A percentile compares a stretch with the other conserved stretches of the same genome.
phyloP scores from a whole-genome alignment of 2,113 vertebrate genomes.

The Reinhardtius hippoglossoides region DNA sequence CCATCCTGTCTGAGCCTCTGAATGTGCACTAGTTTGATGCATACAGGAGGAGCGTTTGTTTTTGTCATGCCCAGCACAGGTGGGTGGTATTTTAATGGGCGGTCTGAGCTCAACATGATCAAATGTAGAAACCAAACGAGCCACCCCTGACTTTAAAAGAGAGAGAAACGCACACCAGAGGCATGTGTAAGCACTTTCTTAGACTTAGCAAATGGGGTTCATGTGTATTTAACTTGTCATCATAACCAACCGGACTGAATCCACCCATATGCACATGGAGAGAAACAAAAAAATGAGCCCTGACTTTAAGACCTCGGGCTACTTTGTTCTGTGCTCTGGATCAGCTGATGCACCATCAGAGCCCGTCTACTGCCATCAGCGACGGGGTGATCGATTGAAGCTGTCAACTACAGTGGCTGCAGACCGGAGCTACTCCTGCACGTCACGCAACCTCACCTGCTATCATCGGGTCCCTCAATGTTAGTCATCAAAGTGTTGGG shows the following conservation, averaged over 20 bases:
- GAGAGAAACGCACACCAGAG: background rate
- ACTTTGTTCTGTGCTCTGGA: constrained; percentile 10
- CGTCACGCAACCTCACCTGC: constrained; percentile 38
- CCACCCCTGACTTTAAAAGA: background rate
- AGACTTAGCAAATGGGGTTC: background rate
- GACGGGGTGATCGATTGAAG: constrained; percentile 30
- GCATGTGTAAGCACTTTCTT: background rate
- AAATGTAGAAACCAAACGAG: background rate
- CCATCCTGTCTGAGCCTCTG: background rate
- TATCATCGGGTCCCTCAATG: background rate
- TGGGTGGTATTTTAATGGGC: constrained; percentile 30
- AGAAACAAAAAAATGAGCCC: background rate
- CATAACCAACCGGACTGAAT: background rate
- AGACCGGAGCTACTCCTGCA: background rate
- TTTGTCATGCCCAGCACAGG: background rate
- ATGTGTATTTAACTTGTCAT: background rate
- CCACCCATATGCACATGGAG: background rate
- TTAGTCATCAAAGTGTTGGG: background rate
- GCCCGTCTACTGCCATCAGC: background rate
- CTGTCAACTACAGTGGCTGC: constrained; percentile 26
- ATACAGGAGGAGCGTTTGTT: background rate
- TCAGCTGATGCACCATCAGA: constrained; percentile 21
- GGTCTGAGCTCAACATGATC: constrained; percentile 12
- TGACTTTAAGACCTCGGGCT: background rate
- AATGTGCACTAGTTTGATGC: background rate